phyloP scores from a whole-genome alignment of 2,888 invertebrate genomes.

The Melanophora roralis region DNA sequence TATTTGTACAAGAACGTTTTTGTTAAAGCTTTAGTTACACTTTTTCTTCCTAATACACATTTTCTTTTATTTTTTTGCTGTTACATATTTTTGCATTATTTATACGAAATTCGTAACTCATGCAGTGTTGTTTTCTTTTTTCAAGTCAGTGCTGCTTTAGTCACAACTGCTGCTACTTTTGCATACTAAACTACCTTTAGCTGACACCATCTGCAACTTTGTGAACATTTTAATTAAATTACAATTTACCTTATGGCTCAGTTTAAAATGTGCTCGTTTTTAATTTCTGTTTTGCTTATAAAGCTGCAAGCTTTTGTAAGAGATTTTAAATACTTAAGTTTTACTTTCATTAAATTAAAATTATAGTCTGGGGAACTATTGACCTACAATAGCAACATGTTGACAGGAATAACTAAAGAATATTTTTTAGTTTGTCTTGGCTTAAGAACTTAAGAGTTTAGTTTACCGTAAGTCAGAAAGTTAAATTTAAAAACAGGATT shows the following conservation, averaged over 20 bases:
- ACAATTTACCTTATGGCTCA: constrained; percentile 73
- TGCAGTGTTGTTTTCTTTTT: constrained; percentile 5
- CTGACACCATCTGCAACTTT: constrained; percentile 59
- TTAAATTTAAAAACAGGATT: no score
- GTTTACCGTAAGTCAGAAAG: no score
- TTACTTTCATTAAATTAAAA: constrained; percentile 61
- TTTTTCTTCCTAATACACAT: no score
- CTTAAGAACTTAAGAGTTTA: no score
- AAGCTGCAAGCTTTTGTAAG: constrained; percentile 31
- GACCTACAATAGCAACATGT: constrained; percentile 52
- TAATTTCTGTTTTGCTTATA: not conserved
- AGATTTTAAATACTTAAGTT: constrained; percentile 51
- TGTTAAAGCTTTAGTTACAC: constrained; percentile 21
- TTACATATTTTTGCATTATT: constrained; percentile 61
- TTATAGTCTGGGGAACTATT: constrained; percentile 62
- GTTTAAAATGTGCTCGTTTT: constrained; percentile 34
- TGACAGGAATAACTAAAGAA: constrained; percentile 7
- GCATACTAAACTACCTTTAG: constrained; percentile 43
- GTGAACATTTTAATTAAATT: constrained; percentile 74
- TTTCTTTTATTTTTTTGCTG: constrained; percentile 27
- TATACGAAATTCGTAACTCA: constrained; percentile 59
- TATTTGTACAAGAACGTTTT: constrained; percentile 2
- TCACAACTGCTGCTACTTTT: not conserved
- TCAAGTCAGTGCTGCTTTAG: not conserved
- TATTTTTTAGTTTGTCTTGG: no score